Evolutionary conservation across 1,140 invertebrate genomes (phyloP).

Genomic region (Philotrypesis tridentata): DNA sequence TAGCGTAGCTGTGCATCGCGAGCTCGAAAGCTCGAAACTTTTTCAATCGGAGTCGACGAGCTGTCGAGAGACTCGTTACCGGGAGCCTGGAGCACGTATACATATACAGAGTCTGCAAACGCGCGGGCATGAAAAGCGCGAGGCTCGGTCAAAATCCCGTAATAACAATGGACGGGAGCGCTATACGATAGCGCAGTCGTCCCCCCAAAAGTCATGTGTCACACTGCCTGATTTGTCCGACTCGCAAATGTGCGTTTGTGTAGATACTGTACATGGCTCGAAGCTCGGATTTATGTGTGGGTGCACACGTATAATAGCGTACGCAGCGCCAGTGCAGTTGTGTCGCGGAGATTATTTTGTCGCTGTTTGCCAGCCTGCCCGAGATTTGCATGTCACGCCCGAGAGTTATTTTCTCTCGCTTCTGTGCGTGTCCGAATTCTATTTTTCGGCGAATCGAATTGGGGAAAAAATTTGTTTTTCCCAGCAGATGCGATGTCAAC

Average conservation of each 20-base stretch:
- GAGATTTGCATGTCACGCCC: constrained; percentile 4
- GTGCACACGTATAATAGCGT: background rate
- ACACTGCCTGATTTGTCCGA: constrained; percentile 34
- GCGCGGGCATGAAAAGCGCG: background rate
- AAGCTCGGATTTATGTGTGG: background rate
- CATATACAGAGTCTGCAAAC: background rate
- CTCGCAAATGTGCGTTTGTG: background rate
- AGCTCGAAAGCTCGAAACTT: background rate
- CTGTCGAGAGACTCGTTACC: background rate
- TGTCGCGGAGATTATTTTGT: background rate
- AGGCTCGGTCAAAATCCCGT: background rate
- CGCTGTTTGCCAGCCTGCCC: background rate
- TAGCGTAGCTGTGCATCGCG: too few relatives aligned
- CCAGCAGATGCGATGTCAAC: too few relatives aligned
- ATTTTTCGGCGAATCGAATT: background rate
- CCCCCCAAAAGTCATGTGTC: constrained; percentile 1
- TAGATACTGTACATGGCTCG: background rate
- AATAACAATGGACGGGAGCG: constrained; percentile 15
- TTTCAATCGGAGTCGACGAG: background rate
- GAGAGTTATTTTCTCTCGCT: too few relatives aligned
- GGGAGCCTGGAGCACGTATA: too few relatives aligned
- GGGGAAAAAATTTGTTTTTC: background rate
- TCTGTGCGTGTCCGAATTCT: background rate
- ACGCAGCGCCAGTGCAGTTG: background rate
- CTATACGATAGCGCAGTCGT: too few relatives aligned